These are phyloP conservation scores for Leguminivora glycinivorella DNA, from an alignment of 1,140 invertebrate species.

Conservation along the genomic window DNA sequence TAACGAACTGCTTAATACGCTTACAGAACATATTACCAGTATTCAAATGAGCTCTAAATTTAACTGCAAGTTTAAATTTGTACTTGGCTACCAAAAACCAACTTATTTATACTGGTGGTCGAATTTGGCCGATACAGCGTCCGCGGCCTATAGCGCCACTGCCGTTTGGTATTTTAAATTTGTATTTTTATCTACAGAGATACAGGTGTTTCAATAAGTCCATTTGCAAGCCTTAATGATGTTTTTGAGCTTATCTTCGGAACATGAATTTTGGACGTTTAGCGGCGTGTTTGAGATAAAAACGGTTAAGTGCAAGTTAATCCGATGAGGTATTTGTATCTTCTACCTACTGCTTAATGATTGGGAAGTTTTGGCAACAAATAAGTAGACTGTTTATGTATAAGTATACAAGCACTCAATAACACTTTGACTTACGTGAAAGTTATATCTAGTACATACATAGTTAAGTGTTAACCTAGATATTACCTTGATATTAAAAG, in stretches of 20 bases:
- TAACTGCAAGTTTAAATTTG: not conserved
- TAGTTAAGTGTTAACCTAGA: too few relatives aligned
- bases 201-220: conserved; percentile 10
- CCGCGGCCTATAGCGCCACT: not conserved
- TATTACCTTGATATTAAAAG: too few relatives aligned
- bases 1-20: not conserved
- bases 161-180: not conserved
- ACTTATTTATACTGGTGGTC: not conserved
- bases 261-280: conserved; percentile 10
- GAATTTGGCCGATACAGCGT: not conserved
- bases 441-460: too few relatives aligned
- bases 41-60: not conserved
- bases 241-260: conserved; percentile 4
- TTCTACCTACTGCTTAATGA: not conserved
- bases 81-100: not conserved
- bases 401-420: too few relatives aligned
- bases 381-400: too few relatives aligned
- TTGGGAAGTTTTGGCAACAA: too few relatives aligned
- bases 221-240: conserved; percentile 16
- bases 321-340: not conserved
- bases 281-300: conserved; percentile 16
- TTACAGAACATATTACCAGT: not conserved
- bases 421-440: too few relatives aligned
- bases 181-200: conserved; percentile 4
- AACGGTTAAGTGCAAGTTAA: conserved; percentile 17